These are phyloP conservation scores for Rynchops niger DNA, from an alignment of 2,113 vertebrate species.

Conservation along the genomic window DNA sequence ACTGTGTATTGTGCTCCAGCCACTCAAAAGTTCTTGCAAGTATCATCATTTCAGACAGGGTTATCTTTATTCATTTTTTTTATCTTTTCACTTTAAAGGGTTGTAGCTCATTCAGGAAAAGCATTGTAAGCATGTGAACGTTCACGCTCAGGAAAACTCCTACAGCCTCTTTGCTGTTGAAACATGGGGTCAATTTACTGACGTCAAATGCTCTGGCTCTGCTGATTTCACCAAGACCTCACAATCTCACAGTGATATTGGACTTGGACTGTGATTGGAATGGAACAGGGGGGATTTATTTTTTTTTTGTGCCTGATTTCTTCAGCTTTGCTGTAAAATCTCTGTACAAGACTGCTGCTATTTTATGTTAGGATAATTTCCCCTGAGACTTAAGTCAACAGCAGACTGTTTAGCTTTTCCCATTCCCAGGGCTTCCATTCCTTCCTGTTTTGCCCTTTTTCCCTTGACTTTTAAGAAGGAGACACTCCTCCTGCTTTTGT, in stretches of 20 bases:
- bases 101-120: background rate
- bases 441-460: conserved; percentile 56
- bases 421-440: background rate
- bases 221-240: background rate
- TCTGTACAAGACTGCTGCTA: background rate
- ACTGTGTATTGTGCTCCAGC: background rate
- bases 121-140: background rate
- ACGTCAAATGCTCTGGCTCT: background rate
- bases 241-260: background rate
- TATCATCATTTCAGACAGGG: background rate
- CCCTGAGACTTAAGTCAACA: background rate
- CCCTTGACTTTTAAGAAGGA: conserved; percentile 55
- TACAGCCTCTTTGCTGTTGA: background rate
- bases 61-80: background rate
- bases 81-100: background rate
- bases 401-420: background rate
- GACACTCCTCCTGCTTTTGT: conserved; percentile 57
- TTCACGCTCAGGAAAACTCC: background rate
- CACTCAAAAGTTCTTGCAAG: background rate
- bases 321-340: background rate
- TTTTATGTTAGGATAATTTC: background rate
- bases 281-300: background rate
- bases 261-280: background rate
- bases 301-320: background rate
- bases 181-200: background rate